These are phyloP conservation scores for Pachyramphus minor DNA, from an alignment of 2,113 vertebrate genomes.

Conservation along the genomic window DNA sequence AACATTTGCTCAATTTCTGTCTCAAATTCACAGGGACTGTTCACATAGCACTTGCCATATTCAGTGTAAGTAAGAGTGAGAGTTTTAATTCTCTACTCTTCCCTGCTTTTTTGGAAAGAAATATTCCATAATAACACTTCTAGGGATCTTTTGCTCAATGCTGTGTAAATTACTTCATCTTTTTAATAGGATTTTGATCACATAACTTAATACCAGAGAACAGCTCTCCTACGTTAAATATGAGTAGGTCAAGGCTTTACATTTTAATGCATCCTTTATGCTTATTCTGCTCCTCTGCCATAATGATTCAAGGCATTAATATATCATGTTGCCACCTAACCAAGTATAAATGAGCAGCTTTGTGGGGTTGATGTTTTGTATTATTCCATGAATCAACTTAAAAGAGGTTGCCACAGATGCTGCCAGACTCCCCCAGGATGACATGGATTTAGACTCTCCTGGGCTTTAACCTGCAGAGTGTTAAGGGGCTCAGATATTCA, in stretches of 20 bases:
- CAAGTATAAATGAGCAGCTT: neutral
- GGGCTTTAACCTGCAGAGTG: neutral
- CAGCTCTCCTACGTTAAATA: neutral
- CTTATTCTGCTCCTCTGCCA: neutral
- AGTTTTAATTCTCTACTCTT: neutral
- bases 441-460: neutral
- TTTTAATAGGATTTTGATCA: neutral
- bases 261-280: conserved; percentile 44
- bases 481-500: neutral
- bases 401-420: neutral
- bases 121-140: neutral
- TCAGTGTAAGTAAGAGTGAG: neutral
- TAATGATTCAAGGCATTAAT: neutral
- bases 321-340: conserved; percentile 10
- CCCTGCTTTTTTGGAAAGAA: neutral
- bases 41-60: neutral
- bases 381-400: neutral
- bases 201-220: neutral
- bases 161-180: neutral
- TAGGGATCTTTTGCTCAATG: neutral
- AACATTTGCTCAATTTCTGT: neutral
- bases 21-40: neutral
- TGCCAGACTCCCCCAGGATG: neutral
- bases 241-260: conserved; percentile 5
- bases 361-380: neutral